Conservation (phyloP, 2,888 invertebrate genomes). For the Papilio protenor region DNA sequence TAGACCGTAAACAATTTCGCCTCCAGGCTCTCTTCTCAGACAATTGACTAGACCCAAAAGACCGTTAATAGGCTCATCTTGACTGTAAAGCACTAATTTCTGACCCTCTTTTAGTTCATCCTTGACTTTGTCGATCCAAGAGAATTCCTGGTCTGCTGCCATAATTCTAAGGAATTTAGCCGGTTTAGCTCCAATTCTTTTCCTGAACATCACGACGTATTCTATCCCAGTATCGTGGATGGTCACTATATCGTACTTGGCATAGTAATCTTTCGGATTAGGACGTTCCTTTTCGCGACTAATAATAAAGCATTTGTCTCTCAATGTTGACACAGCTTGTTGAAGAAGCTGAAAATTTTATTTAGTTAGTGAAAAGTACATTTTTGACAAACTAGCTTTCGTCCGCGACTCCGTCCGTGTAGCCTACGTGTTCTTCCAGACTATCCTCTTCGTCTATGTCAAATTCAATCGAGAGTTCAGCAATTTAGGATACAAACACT, state of each 20-base stretch:
- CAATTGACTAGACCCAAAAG: conserved; percentile 95
- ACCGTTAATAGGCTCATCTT: conserved; percentile 89
- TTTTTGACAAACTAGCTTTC: background rate
- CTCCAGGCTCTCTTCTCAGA: conserved; percentile 91
- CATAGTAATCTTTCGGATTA: conserved; percentile 69
- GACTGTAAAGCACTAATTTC: conserved; percentile 87
- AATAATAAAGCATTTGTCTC: conserved; percentile 85
- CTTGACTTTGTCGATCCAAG: conserved; percentile 82
- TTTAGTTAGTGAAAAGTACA: conserved; percentile 10
- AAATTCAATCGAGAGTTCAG: too few species aligned
- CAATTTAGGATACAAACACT: too few species aligned
- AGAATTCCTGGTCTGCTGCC: conserved; percentile 68
- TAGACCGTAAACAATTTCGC: conserved; percentile 85
- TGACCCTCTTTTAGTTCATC: conserved; percentile 73
- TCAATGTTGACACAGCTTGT: conserved; percentile 76
- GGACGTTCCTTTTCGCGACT: conserved; percentile 83
- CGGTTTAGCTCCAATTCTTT: conserved; percentile 72
- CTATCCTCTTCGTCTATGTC: too few species aligned
- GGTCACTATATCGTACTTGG: conserved; percentile 78
- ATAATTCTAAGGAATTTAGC: conserved; percentile 78
- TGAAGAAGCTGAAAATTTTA: conserved; percentile 66
- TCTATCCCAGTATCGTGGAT: conserved; percentile 79
- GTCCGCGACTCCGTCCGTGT: too few species aligned
- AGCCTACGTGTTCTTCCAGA: too few species aligned
- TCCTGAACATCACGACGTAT: conserved; percentile 82